phyloP scores from a whole-genome alignment of 1,140 invertebrate species.

The Bombyx mandarina region DNA sequence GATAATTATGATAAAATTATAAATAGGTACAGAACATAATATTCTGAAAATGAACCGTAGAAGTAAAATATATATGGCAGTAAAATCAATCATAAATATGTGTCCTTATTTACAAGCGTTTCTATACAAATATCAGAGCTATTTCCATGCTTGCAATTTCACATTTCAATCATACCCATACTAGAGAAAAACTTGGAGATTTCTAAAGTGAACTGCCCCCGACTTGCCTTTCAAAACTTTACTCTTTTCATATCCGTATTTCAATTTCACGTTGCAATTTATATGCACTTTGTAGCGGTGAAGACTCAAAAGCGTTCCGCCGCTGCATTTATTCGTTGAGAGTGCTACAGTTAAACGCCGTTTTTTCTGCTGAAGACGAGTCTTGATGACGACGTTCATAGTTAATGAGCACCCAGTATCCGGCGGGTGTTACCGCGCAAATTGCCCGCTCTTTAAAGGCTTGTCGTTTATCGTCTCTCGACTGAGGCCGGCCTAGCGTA shows the following conservation, averaged over 20 bases:
- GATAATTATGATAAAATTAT: too few relatives aligned
- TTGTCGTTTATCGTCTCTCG: conserved; percentile 48
- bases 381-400: conserved; percentile 67
- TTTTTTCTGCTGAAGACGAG: conserved; percentile 61
- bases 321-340: conserved; percentile 46
- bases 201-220: conserved; percentile 37
- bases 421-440: conserved; percentile 49
- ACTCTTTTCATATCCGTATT: conserved; percentile 57
- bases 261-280: conserved; percentile 62
- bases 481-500: conserved; percentile 37
- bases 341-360: conserved; percentile 55
- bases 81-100: too few relatives aligned
- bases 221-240: conserved; percentile 49
- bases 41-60: too few relatives aligned
- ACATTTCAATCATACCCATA: too few relatives aligned
- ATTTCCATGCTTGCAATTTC: too few relatives aligned
- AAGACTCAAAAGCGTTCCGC: conserved; percentile 48
- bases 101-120: too few relatives aligned
- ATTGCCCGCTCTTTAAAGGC: conserved; percentile 52
- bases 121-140: too few relatives aligned
- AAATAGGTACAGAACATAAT: too few relatives aligned
- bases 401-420: conserved; percentile 66
- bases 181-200: conserved; percentile 30
- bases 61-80: too few relatives aligned
- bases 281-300: conserved; percentile 64